Evolutionary conservation across 2,113 vertebrate genomes (phyloP).

Genomic region (Proteles cristata): DNA sequence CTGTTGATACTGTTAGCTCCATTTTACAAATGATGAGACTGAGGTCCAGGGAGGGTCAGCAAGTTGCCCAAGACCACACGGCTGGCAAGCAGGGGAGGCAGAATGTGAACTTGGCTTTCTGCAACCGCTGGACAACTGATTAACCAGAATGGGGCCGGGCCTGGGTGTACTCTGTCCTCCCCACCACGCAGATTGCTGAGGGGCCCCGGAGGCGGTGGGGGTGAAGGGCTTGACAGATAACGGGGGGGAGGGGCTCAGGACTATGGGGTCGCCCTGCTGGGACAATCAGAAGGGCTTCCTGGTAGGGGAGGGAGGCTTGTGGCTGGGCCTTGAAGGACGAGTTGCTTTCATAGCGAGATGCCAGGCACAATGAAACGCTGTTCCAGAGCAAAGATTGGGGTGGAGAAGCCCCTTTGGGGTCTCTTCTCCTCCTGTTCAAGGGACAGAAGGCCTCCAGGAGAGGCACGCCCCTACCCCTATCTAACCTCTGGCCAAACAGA

Average conservation of each 20-base stretch:
- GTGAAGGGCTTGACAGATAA: background rate
- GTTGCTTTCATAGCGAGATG: background rate
- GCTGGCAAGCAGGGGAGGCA: background rate
- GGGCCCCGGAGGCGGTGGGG: background rate
- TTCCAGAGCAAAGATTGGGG: background rate
- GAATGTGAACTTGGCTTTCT: background rate
- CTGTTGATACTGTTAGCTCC: background rate
- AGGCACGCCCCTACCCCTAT: fast-evolving
- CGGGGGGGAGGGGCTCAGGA: background rate
- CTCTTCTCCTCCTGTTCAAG: background rate
- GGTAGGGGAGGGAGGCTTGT: background rate
- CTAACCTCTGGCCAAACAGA: background rate
- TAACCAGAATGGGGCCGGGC: fast-evolving
- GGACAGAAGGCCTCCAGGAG: fast-evolving
- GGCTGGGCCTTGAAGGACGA: background rate
- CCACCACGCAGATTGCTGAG: background rate
- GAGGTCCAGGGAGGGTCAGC: background rate
- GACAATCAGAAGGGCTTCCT: background rate
- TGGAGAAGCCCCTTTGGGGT: background rate
- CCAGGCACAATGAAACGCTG: background rate
- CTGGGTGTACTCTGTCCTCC: background rate
- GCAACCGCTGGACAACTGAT: background rate
- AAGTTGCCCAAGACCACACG: background rate
- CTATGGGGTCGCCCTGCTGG: background rate
- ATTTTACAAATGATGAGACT: background rate